Evolutionary conservation across 2,888 invertebrate genomes (phyloP), one percentile per base, ranked within the genome.

Genomic region (Tubulanus polymorphus): DNA sequence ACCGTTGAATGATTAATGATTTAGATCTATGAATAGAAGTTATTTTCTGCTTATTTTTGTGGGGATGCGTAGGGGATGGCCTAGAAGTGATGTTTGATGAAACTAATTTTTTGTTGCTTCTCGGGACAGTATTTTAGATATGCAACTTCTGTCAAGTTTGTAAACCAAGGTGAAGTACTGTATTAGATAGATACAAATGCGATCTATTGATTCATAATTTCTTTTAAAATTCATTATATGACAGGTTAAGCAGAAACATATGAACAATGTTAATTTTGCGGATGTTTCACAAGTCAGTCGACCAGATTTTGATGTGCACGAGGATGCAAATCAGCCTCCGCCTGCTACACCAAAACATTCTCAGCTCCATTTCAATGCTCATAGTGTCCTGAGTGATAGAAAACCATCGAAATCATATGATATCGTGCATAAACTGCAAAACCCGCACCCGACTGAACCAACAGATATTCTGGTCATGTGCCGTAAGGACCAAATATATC

Each of bases 391-490:
- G 50, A 72, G 72, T 60, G 60, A 65, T 3, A 57, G 68, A 30
- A 72, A 73, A 35, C 64, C 66, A 18, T 62, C 60, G 8, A 69
- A 69, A 51, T 59, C 51, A 1, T 46, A 55, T 15, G 55, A 59
- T 48, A 55, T 62, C 26, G 57, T 69, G 23, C 48, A 48, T 6
- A n/a, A 23, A 23, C n/a, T 48, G 23, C 6, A 5, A n/a, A 25
- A 48, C n/a, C 10, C 28, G 23, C 3, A n/a, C 3, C 8, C n/a
- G 26, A 20, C 23, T 5, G 48, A 5, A 48, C n/a, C n/a, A n/a
- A n/a, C n/a, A n/a, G 83, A 81, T 1, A 84, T 84, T 75, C 82
- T 83, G 63, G 81, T 85, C 37, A 87, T 86, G 84, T 89, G 88
- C 75, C 85, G 86, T 70, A 88, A 88, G 73, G 75, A 83, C 62